Evolutionary conservation across 2,113 vertebrate species (phyloP).

Genomic region (Hippocampus zosterae): DNA sequence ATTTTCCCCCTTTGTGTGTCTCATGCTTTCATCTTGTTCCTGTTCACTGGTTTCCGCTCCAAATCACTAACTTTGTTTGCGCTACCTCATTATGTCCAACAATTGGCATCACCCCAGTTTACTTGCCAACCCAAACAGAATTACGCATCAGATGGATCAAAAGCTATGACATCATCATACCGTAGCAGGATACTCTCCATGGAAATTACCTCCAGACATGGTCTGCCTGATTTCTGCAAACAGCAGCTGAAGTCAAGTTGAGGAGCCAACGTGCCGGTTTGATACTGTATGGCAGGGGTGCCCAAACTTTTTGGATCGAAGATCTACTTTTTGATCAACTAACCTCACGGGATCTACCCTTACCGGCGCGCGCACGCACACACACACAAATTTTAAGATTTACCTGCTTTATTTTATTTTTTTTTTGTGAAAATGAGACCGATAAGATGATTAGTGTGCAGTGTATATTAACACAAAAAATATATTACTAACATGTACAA

Average conservation of each 20-base stretch:
- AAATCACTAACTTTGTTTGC: too few species aligned
- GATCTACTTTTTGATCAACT: too few species aligned
- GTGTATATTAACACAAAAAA: too few species aligned
- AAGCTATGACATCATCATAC: slow-evolving; percentile 27
- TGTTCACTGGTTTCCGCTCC: slow-evolving; percentile 32
- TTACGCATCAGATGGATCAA: not conserved
- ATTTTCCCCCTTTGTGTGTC: not conserved
- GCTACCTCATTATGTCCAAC: not conserved
- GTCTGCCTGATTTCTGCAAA: slow-evolving; percentile 92
- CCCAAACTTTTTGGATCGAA: too few species aligned
- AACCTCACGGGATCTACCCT: too few species aligned
- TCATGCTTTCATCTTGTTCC: slow-evolving; percentile 54
- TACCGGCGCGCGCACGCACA: too few species aligned
- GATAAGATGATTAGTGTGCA: too few species aligned
- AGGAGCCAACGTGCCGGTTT: not conserved
- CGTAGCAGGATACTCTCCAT: slow-evolving; percentile 93
- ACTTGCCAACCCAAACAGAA: not conserved
- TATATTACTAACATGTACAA: too few species aligned
- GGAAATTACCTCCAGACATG: slow-evolving; percentile 98
- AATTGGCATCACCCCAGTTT: not conserved
- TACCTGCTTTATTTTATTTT: too few species aligned
- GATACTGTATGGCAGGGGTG: too few species aligned
- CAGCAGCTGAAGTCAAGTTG: slow-evolving; percentile 82
- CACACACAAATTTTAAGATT: too few species aligned
- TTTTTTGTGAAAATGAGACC: too few species aligned